Evolutionary conservation across 2,113 vertebrate species (phyloP).

Genomic region (Phalacrocorax aristotelis): DNA sequence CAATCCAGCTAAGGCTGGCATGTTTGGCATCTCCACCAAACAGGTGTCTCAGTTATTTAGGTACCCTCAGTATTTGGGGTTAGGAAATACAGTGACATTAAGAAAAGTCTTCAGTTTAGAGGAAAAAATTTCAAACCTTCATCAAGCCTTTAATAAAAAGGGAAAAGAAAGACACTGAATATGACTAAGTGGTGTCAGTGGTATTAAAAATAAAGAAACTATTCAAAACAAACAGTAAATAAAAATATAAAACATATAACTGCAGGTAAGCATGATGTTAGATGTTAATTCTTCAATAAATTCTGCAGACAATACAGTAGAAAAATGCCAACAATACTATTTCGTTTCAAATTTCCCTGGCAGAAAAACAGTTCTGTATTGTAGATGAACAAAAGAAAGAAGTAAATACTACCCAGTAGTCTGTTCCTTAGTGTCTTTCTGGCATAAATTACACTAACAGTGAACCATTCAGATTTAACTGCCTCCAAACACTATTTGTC

Average conservation of each 20-base stretch:
- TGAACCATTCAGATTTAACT: neutral
- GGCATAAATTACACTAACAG: neutral
- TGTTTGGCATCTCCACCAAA: neutral
- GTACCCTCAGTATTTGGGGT: neutral
- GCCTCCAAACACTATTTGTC: slow-evolving; percentile 29
- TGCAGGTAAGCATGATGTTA: neutral
- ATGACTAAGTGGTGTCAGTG: neutral
- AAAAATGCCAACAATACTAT: neutral
- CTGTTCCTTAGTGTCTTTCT: slow-evolving; percentile 17
- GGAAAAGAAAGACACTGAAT: neutral
- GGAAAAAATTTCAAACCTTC: neutral
- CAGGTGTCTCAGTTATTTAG: neutral
- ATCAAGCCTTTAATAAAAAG: neutral
- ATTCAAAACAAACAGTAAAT: neutral
- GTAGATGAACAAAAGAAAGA: neutral
- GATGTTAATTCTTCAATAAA: neutral
- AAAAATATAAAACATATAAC: neutral
- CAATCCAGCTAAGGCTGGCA: neutral
- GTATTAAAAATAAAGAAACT: neutral
- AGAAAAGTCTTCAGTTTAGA: neutral
- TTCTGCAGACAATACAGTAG: neutral
- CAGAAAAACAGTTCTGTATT: neutral
- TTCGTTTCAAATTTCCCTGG: neutral
- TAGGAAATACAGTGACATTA: neutral
- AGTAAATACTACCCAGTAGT: neutral